A percentile compares a stretch with the other conserved stretches of the same genome.
Conservation (phyloP, 2,113 vertebrate genomes). For the Steatornis caripensis region DNA sequence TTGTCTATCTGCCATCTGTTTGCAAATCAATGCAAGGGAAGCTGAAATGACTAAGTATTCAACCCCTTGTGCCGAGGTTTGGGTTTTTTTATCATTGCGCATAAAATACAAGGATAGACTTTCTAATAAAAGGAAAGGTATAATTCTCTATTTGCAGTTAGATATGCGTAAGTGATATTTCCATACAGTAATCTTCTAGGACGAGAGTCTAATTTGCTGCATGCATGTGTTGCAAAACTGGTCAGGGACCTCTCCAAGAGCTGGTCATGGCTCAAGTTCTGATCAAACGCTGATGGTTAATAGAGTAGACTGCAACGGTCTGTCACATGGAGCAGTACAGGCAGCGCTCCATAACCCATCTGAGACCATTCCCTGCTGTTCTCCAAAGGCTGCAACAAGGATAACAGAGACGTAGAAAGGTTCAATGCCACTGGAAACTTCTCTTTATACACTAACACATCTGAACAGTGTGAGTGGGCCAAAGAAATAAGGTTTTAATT, state of each 20-base stretch:
- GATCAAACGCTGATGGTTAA: neutral
- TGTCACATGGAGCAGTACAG: neutral
- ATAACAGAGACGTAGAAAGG: neutral
- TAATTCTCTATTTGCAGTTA: neutral
- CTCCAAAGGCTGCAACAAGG: neutral
- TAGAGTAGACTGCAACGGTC: neutral
- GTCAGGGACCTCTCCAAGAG: neutral
- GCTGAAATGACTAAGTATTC: neutral
- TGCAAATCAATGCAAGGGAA: neutral
- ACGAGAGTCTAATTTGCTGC: neutral
- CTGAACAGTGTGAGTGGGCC: neutral
- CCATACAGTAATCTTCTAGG: neutral
- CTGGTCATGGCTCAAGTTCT: neutral
- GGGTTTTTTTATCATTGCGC: fast-evolving
- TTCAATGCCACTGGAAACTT: neutral
- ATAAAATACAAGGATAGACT: neutral
- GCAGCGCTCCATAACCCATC: neutral
- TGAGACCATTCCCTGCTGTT: neutral
- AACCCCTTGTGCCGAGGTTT: neutral
- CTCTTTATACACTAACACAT: neutral
- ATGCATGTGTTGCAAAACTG: neutral
- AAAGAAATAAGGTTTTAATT: neutral
- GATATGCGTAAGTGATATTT: neutral
- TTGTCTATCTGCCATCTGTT: neutral
- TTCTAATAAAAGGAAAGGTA: neutral